These are phyloP conservation scores for Chaetodon auriga DNA, from an alignment of 2,113 vertebrate species.

Conservation along the genomic window DNA sequence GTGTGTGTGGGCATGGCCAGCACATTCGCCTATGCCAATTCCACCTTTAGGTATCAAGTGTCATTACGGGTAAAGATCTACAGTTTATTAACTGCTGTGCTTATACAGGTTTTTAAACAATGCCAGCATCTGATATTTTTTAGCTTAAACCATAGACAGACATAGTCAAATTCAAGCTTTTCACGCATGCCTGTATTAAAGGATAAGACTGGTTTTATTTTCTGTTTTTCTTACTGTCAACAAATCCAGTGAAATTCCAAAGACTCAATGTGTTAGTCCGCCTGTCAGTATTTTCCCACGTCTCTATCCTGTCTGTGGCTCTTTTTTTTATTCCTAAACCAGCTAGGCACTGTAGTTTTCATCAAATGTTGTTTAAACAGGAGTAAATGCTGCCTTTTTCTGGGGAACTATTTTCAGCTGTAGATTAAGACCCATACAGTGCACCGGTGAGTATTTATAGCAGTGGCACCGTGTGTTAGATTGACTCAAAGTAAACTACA, in stretches of 20 bases:
- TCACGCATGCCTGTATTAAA: background rate
- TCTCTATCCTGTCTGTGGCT: too few relatives aligned
- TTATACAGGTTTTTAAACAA: background rate
- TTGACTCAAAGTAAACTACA: background rate
- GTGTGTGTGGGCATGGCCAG: constrained; percentile 97
- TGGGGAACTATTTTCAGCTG: background rate
- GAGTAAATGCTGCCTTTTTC: background rate
- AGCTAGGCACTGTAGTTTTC: background rate
- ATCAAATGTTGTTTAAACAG: background rate
- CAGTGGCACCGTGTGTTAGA: background rate
- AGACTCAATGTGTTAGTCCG: too few relatives aligned
- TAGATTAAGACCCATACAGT: background rate
- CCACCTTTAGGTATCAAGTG: constrained; percentile 93
- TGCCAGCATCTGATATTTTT: background rate
- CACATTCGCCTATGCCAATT: constrained; percentile 97
- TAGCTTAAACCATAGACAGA: background rate
- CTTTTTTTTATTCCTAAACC: too few relatives aligned
- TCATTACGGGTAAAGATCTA: constrained; percentile 90
- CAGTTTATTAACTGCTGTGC: background rate
- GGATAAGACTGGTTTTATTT: background rate
- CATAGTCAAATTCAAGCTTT: background rate
- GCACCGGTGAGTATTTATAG: background rate
- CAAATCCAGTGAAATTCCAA: background rate
- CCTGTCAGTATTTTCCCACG: too few relatives aligned
- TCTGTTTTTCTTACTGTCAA: background rate